Percentiles rank a stretch among this genome's conserved stretches.
Evolutionary conservation across 2,113 vertebrate genomes (phyloP).

Genomic region (Ptychochromis oligacanthus): DNA sequence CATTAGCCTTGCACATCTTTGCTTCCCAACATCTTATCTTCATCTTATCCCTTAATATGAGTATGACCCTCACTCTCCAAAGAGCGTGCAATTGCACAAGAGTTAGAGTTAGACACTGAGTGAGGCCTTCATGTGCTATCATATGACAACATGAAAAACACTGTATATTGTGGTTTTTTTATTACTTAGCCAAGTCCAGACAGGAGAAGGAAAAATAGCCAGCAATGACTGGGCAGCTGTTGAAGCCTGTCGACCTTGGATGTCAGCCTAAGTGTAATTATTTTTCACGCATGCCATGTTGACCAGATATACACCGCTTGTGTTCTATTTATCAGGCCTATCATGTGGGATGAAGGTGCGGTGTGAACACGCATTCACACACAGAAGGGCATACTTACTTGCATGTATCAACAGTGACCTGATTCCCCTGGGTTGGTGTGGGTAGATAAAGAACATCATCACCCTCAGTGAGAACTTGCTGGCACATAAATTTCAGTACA

Average conservation of each 20-base stretch:
- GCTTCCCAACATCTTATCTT: neutral
- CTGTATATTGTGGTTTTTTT: slow-evolving; percentile 44
- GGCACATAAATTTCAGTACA: slow-evolving; percentile 47
- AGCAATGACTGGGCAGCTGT: slow-evolving; percentile 62
- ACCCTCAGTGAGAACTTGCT: slow-evolving; percentile 26
- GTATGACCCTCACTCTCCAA: slow-evolving; percentile 17
- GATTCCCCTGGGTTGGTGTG: slow-evolving; percentile 29
- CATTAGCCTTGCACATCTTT: neutral
- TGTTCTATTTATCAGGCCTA: slow-evolving; percentile 63
- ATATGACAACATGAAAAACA: slow-evolving; percentile 67
- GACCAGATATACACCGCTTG: slow-evolving; percentile 63
- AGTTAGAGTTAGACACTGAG: slow-evolving; percentile 28
- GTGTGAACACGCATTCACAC: neutral
- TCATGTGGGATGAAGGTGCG: slow-evolving; percentile 12
- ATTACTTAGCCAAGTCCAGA: slow-evolving; percentile 59
- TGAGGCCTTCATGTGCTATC: slow-evolving; percentile 62
- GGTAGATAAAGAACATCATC: slow-evolving; percentile 45
- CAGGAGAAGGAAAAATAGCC: slow-evolving; percentile 60
- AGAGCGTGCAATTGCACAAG: slow-evolving; percentile 19
- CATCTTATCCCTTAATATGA: slow-evolving; percentile 3
- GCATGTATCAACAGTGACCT: slow-evolving; percentile 44
- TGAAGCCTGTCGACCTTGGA: slow-evolving; percentile 70
- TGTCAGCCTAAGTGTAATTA: slow-evolving; percentile 73
- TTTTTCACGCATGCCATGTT: slow-evolving; percentile 66
- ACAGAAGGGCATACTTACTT: slow-evolving; percentile 6